Evolutionary conservation across 2,113 vertebrate species (phyloP).

Genomic region (Varanus komodoensis): DNA sequence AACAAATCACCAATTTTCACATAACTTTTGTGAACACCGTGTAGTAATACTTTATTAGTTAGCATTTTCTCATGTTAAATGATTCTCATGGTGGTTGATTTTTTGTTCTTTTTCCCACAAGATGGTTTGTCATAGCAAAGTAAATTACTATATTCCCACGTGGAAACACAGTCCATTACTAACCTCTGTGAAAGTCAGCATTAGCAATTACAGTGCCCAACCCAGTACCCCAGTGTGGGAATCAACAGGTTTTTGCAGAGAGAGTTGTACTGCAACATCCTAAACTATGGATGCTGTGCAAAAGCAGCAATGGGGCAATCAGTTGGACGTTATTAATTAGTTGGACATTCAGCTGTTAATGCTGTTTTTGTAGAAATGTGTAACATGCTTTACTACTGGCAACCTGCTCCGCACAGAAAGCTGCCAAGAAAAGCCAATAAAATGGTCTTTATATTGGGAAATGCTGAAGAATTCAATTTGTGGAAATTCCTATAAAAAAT

Average conservation of each 20-base stretch:
- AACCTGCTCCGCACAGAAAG: background rate
- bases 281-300: background rate
- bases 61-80: background rate
- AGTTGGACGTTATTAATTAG: background rate
- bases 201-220: background rate
- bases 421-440: background rate
- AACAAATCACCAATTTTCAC: background rate
- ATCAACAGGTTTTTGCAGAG: background rate
- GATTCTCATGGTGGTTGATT: background rate
- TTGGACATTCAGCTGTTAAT: background rate
- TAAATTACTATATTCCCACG: slow-evolving; percentile 16
- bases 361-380: background rate
- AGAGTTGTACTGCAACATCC: background rate
- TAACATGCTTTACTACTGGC: background rate
- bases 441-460: background rate
- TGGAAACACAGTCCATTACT: background rate
- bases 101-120: background rate
- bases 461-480: background rate
- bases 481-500: background rate
- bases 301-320: background rate
- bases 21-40: background rate
- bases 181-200: background rate
- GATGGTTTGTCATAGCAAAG: slow-evolving; percentile 22
- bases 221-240: background rate
- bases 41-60: background rate